A percentile compares a stretch with the other conserved stretches of the same genome.
These are phyloP conservation scores for Anser brachyrhynchus DNA, from an alignment of 2,113 vertebrate species.

Conservation along the genomic window DNA sequence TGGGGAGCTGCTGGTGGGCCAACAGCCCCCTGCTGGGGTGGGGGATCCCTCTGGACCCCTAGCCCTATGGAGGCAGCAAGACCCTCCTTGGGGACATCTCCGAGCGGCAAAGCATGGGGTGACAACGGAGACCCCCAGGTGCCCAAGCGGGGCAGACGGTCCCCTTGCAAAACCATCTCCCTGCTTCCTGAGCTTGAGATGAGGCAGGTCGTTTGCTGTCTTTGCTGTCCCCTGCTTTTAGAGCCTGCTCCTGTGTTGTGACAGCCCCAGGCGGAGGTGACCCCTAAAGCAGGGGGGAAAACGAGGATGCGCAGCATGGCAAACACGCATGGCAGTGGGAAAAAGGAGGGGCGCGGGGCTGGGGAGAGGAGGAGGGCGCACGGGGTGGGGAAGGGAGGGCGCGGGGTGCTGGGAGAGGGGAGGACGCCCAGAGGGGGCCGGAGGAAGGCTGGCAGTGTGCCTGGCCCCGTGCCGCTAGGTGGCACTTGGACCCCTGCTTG, in stretches of 20 bases:
- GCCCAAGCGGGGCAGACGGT: background rate
- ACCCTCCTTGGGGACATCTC: background rate
- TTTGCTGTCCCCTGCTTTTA: background rate
- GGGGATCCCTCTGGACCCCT: background rate
- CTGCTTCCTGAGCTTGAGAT: background rate
- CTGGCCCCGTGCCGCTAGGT: slow-evolving; percentile 23
- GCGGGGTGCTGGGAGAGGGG: background rate
- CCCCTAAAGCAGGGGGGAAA: background rate
- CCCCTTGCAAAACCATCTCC: background rate
- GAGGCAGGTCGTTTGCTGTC: fast-evolving
- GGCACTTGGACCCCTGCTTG: background rate
- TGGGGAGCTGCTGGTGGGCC: background rate
- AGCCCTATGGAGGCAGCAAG: background rate
- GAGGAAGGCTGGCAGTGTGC: background rate
- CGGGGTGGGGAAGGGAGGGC: no score
- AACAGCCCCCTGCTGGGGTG: background rate
- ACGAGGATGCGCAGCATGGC: fast-evolving
- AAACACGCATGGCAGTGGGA: fast-evolving
- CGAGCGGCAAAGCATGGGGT: background rate
- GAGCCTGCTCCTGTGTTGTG: background rate
- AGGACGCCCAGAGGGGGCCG: fast-evolving
- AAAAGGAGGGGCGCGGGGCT: background rate
- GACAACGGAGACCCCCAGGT: background rate
- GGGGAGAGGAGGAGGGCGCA: background rate
- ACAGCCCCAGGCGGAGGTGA: background rate